Evolutionary conservation across 2,797 vertebrate species (phyloP).

Genomic region (Chelmon rostratus): DNA sequence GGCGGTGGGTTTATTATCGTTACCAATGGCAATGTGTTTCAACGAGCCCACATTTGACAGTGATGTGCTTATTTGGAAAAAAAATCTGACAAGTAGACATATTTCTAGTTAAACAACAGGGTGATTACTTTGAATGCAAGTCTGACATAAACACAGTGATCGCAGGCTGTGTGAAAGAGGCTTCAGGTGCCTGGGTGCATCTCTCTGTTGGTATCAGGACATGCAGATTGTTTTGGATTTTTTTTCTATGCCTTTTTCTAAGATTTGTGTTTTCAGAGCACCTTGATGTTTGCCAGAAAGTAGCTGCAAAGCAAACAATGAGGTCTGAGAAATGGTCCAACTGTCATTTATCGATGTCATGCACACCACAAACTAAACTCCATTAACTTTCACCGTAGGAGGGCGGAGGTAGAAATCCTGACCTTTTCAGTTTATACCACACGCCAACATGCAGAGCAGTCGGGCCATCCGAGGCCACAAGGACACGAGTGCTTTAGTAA

Average conservation of each 20-base stretch:
- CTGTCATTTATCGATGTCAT: background rate
- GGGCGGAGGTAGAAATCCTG: background rate
- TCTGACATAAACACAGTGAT: background rate
- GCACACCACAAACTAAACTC: background rate
- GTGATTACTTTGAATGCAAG: background rate
- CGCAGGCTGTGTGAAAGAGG: background rate
- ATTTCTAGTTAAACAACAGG: background rate
- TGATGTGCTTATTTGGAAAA: background rate
- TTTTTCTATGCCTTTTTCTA: background rate
- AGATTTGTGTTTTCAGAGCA: background rate
- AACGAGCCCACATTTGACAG: background rate
- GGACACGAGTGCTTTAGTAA: conserved; percentile 33
- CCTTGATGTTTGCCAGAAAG: background rate
- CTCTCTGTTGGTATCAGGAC: background rate
- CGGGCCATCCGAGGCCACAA: conserved; percentile 4
- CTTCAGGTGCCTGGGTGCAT: background rate
- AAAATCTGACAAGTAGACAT: background rate
- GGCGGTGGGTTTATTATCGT: background rate
- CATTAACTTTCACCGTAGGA: background rate
- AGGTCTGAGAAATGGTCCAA: background rate
- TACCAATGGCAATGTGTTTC: background rate
- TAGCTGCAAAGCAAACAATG: background rate
- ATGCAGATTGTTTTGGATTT: background rate
- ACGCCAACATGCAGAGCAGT: conserved; percentile 12
- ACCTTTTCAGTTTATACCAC: background rate